Conservation (phyloP, 2,113 vertebrate genomes). For the Heterocephalus glaber region DNA sequence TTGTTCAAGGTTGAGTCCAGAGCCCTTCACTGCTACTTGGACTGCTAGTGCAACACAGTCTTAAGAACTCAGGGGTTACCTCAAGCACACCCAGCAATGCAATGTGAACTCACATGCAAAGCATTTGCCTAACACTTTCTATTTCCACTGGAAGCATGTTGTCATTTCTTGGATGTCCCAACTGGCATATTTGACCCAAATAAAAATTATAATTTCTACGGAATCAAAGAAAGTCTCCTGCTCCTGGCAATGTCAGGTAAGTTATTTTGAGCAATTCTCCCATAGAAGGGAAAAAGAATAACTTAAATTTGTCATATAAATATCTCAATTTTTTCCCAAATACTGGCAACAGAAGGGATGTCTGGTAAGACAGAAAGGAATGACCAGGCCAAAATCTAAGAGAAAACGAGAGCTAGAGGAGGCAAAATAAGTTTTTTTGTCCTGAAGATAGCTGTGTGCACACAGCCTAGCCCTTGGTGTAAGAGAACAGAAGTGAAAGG, state of each 20-base stretch:
- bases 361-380: background rate
- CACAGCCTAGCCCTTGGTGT: background rate
- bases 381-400: background rate
- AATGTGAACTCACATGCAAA: background rate
- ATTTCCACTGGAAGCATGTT: background rate
- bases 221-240: conserved; percentile 28
- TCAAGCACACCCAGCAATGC: background rate
- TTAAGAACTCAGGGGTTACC: background rate
- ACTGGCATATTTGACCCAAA: background rate
- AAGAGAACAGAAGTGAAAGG: background rate
- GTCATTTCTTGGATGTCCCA: background rate
- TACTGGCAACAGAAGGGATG: background rate
- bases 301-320: background rate
- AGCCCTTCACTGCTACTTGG: background rate
- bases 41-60: background rate
- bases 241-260: background rate
- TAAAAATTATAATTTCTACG: background rate
- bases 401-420: background rate
- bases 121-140: background rate
- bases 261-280: background rate
- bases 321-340: background rate
- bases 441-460: background rate
- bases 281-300: background rate
- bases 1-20: background rate
- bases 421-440: background rate